Evolutionary conservation across 35 echinoderm and acorn worm species (phyloP).

Genomic region (Anneissia japonica): DNA sequence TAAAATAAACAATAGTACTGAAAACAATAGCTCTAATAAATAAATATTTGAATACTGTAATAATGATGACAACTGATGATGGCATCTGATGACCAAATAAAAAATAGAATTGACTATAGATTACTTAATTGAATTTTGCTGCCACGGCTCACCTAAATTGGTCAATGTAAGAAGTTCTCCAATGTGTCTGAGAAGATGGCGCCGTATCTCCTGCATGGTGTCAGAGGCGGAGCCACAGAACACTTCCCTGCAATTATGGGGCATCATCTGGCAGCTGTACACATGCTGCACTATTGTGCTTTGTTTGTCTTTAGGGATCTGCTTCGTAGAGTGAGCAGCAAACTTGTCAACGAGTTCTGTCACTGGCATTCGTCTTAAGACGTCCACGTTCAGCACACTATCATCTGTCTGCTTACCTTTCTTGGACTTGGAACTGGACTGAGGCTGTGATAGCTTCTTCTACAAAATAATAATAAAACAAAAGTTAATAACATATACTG

Average conservation of each 20-base stretch:
- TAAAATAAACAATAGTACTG: too few relatives aligned
- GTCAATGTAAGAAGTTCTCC: constrained; percentile 87
- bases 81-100: too few relatives aligned
- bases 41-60: too few relatives aligned
- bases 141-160: constrained; percentile 27
- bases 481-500: too few relatives aligned
- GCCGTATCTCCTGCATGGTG: constrained; percentile 74
- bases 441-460: background rate
- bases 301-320: constrained; percentile 54
- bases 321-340: constrained; percentile 57
- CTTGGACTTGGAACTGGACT: background rate
- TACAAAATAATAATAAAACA: background rate
- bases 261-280: constrained; percentile 89
- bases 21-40: too few relatives aligned
- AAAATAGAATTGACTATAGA: too few relatives aligned
- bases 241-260: constrained; percentile 77
- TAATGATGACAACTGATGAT: too few relatives aligned
- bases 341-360: constrained; percentile 66
- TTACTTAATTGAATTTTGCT: background rate
- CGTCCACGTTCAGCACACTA: constrained; percentile 69
- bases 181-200: constrained; percentile 83
- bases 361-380: constrained; percentile 61
- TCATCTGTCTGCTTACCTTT: background rate
- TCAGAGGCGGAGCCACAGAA: constrained; percentile 67
- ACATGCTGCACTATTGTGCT: constrained; percentile 51